Evolutionary conservation across 2,888 invertebrate species (phyloP).

Genomic region (Habroteleia sp.): DNA sequence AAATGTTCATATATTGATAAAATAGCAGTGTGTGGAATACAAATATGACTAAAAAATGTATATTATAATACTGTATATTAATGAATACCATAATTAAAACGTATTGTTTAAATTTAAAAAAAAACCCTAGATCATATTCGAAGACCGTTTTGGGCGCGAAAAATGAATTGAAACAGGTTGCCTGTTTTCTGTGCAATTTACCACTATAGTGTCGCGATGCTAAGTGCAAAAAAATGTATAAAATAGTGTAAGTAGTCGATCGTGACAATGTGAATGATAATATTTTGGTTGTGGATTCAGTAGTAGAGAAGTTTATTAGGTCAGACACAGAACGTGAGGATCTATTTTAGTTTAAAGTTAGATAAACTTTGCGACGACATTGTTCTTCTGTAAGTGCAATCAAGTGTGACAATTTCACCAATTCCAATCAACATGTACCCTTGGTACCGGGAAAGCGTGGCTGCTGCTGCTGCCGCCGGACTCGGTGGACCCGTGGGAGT

Average conservation of each 20-base stretch:
- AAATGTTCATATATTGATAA: no score
- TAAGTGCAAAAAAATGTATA: slow-evolving; percentile 12
- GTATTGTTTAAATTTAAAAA: no score
- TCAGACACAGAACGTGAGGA: slow-evolving; percentile 13
- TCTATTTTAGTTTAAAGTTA: background rate
- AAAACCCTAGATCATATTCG: no score
- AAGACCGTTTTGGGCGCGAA: no score
- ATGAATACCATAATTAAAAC: no score
- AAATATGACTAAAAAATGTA: no score
- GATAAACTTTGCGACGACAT: slow-evolving; percentile 3
- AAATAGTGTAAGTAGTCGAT: slow-evolving; percentile 17
- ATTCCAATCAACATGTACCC: slow-evolving; percentile 82
- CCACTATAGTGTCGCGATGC: slow-evolving; percentile 26
- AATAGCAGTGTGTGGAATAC: no score
- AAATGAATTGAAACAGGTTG: slow-evolving; percentile 15
- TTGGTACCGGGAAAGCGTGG: slow-evolving; percentile 84
- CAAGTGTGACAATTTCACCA: slow-evolving; percentile 67
- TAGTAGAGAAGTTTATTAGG: slow-evolving; percentile 33
- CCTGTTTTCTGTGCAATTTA: background rate
- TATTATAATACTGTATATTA: no score
- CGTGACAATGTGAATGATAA: background rate
- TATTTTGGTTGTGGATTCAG: slow-evolving; percentile 18
- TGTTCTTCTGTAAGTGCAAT: slow-evolving; percentile 21
- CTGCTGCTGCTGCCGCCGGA: slow-evolving; percentile 82
- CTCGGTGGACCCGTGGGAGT: slow-evolving; percentile 80